Conservation (phyloP, 1,140 invertebrate species). For the Drosophila azteca region DNA sequence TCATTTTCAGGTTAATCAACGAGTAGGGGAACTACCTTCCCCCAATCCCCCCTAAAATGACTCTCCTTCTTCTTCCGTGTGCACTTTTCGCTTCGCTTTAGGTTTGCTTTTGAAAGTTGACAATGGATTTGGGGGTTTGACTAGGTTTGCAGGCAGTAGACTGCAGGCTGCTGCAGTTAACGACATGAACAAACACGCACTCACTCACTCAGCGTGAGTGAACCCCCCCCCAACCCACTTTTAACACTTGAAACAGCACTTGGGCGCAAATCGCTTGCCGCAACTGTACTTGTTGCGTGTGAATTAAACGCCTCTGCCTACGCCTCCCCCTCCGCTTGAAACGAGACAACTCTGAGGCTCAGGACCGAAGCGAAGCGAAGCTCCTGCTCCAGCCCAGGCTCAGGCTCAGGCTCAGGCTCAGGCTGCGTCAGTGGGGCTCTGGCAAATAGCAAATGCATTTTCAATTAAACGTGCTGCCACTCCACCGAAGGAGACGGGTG, state of each 20-base stretch:
- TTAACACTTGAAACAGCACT: slow-evolving; percentile 29
- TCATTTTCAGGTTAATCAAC: too few relatives aligned
- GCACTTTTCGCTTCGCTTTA: slow-evolving; percentile 5
- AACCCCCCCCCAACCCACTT: slow-evolving; percentile 5
- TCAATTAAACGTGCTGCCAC: slow-evolving; percentile 41
- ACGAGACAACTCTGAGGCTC: neutral
- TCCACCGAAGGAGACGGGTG: neutral
- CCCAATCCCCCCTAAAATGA: neutral
- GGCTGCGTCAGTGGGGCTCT: slow-evolving; percentile 2
- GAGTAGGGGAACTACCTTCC: too few relatives aligned
- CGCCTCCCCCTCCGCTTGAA: too few relatives aligned
- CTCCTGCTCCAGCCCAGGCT: too few relatives aligned
- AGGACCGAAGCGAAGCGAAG: slow-evolving; percentile 7
- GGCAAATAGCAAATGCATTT: slow-evolving; percentile 45
- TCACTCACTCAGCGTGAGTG: too few relatives aligned
- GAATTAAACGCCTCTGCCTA: slow-evolving; percentile 38
- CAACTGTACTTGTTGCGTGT: slow-evolving; percentile 67
- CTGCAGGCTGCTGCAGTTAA: neutral
- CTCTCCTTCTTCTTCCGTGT: neutral
- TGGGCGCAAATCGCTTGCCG: slow-evolving; percentile 27
- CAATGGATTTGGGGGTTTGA: slow-evolving; percentile 8
- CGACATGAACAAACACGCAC: slow-evolving; percentile 11
- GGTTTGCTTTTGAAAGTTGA: neutral
- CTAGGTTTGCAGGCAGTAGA: neutral
- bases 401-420: neutral